Conservation (phyloP, 2,113 vertebrate genomes). For the Malurus cyaneus region DNA sequence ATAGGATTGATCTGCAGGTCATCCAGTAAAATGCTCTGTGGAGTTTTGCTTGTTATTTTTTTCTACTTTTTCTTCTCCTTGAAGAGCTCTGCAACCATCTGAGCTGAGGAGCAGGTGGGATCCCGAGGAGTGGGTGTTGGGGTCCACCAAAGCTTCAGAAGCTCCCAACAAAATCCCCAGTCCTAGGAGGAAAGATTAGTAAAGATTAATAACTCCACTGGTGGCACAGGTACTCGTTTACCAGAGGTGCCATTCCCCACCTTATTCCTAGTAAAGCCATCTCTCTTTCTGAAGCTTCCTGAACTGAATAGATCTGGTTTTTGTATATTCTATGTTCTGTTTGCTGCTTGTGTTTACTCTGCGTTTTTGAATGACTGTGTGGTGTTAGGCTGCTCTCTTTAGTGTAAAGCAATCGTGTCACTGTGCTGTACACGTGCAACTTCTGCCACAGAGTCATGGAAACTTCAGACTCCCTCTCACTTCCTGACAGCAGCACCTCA, state of each 20-base stretch:
- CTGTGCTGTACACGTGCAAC: fast-evolving
- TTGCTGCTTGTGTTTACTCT: background rate
- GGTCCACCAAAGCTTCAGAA: background rate
- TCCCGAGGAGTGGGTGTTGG: background rate
- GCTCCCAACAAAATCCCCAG: background rate
- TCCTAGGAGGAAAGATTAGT: background rate
- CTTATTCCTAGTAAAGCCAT: background rate
- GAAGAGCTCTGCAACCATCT: background rate
- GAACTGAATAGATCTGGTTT: background rate
- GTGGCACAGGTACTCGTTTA: background rate
- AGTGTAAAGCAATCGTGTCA: background rate
- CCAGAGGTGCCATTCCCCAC: background rate
- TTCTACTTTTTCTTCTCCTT: background rate
- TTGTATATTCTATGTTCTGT: background rate
- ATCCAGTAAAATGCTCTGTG: background rate
- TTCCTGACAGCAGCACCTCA: background rate
- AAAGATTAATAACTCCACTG: background rate
- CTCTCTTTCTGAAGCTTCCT: background rate
- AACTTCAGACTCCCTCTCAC: background rate
- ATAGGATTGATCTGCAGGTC: background rate
- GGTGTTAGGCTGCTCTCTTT: background rate
- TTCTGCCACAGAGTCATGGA: background rate
- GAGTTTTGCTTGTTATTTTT: background rate
- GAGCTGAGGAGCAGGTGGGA: background rate
- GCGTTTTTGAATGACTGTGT: background rate